Evolutionary conservation across 2,113 vertebrate genomes (phyloP).

Genomic region (Cricetomys ansorgei): DNA sequence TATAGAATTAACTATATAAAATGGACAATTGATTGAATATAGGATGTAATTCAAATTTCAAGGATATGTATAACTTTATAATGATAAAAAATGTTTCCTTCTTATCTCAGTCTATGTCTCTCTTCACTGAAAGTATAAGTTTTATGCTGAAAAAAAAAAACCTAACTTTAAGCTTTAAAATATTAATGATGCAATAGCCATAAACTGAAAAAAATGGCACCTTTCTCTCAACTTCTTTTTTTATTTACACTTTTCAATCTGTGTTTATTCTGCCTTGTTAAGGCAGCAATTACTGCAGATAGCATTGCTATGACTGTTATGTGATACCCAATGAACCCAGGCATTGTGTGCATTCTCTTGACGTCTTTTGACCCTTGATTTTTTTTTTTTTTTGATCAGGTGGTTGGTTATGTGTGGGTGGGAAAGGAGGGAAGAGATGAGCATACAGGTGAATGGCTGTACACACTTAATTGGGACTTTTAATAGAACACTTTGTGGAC

Average conservation of each 20-base stretch:
- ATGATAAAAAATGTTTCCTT: constrained; percentile 5
- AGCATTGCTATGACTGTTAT: constrained; percentile 80
- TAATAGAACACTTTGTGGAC: constrained; percentile 54
- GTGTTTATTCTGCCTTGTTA: constrained; percentile 76
- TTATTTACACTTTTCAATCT: constrained; percentile 68
- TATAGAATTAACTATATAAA: constrained; percentile 28
- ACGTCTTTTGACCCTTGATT: constrained; percentile 78
- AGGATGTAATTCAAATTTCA: background rate
- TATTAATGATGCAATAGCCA: constrained; percentile 36
- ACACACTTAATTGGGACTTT: constrained; percentile 76
- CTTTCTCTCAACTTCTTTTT: background rate
- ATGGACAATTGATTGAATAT: constrained; percentile 9
- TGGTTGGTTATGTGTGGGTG: constrained; percentile 77
- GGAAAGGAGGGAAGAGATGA: constrained; percentile 60
- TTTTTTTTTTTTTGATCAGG: constrained; percentile 65
- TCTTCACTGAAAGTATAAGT: background rate
- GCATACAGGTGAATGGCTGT: constrained; percentile 80
- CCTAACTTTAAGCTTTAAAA: constrained; percentile 51
- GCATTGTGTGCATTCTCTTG: constrained; percentile 68
- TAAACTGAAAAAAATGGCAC: background rate
- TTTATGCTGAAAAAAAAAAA: constrained; percentile 41
- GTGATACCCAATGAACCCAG: constrained; percentile 42
- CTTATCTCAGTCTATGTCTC: constrained; percentile 39
- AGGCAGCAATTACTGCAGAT: constrained; percentile 80
- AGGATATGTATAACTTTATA: background rate